Evolutionary conservation across 2,113 vertebrate species (phyloP), one percentile per base, ranked within the genome.

Genomic region (Syngnathus scovelli): DNA sequence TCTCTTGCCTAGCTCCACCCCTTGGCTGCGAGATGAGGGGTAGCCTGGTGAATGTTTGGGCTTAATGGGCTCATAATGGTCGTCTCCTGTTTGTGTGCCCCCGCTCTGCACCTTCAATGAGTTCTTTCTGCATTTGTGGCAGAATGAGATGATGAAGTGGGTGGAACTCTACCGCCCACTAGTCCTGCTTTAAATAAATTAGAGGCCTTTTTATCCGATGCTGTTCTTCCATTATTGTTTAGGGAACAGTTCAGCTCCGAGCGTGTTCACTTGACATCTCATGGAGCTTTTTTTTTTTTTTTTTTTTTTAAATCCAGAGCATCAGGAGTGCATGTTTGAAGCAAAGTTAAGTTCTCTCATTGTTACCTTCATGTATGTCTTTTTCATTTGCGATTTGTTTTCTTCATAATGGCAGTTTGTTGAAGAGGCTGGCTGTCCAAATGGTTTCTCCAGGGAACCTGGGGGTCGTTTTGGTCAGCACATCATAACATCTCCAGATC

Each of bases 51-150:
- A 86, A 88, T 75, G 72, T 33, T 33, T 79, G 61, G 66, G 79
- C 77, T 83, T 85, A 86, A 89, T 89, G 77, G 79, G 74, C 79
- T 85, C 83, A 86, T 86, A 90, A 89, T 85, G 78, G 77, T 77
- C 74, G 78, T 85, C 76, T 87, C 70, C 81, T 83, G 75, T 86
- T 86, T 82, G 81, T 70, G 59, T 69, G 70, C 78, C 76, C 78
- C 76, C 66, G 15, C 77, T 71, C 75, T 77, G 70, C 68, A 76
- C 75, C 68, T 82, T 85, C 52, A 85, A 84, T 83, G 78, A 81
- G 69, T 62, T 77, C 79, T 84, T 86, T 89, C 81, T 87, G 65
- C 52, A 71, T 72, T 69, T 67, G 63, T 63, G 61, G 80, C 73
- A 54, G 66, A 72, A 79, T 62, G 80, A 89, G 79, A 85, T 77